Evolutionary conservation across 1,140 invertebrate genomes (phyloP).

Genomic region (Aphis craccivora): DNA sequence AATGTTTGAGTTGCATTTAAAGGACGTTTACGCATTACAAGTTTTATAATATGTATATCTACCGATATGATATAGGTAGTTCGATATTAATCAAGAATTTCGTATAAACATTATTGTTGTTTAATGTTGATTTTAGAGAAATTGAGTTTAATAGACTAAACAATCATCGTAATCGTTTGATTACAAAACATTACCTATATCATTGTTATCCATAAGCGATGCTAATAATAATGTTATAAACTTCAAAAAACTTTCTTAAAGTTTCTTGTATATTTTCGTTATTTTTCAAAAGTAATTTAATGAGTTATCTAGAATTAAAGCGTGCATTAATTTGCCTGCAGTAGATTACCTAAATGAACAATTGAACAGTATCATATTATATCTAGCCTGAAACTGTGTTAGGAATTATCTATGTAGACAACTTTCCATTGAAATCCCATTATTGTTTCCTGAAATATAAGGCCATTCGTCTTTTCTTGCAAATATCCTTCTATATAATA

Average conservation of each 20-base stretch:
- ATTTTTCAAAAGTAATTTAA: background rate
- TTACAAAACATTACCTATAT: background rate
- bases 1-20: background rate
- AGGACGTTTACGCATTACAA: background rate
- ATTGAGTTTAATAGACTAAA: background rate
- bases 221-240: background rate
- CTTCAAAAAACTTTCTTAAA: background rate
- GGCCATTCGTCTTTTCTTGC: background rate
- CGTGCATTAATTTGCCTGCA: background rate
- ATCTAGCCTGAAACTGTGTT: background rate
- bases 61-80: background rate
- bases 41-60: background rate
- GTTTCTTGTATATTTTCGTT: background rate
- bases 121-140: background rate
- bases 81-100: background rate
- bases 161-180: background rate
- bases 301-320: background rate
- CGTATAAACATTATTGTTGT: background rate
- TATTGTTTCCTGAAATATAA: background rate
- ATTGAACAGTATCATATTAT: no score
- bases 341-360: background rate
- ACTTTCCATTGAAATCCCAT: background rate
- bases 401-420: background rate
- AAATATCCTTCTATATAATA: background rate
- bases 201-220: background rate